These are phyloP conservation scores for Microcebus ravelobensis DNA, from an alignment of 2,113 vertebrate genomes.

Conservation along the genomic window DNA sequence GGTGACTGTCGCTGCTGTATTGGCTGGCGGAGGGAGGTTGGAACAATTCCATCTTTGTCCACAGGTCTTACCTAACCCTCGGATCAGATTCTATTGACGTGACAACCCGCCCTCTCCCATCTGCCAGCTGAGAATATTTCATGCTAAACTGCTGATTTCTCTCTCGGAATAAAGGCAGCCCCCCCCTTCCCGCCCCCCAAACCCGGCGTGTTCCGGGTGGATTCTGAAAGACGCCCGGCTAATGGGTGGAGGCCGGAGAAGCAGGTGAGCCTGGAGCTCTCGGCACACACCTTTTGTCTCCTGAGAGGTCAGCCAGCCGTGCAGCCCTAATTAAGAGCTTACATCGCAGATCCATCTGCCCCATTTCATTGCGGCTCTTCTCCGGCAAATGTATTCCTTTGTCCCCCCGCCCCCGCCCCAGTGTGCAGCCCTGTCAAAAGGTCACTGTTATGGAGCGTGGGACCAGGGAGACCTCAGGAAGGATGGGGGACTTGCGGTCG, in stretches of 20 bases:
- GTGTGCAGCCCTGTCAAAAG: conserved; percentile 32
- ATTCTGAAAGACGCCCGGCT: neutral
- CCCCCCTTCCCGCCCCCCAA: neutral
- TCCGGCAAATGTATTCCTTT: conserved; percentile 59
- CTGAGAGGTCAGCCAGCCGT: conserved; percentile 30
- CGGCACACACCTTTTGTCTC: conserved; percentile 56
- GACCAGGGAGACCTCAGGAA: neutral
- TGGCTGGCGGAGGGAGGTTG: neutral
- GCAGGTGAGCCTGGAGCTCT: conserved; percentile 67
- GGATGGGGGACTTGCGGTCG: rapidly evolving
- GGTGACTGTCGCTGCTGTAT: neutral
- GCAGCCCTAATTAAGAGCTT: conserved; percentile 57
- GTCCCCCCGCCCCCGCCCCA: conserved; percentile 33
- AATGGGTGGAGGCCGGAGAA: neutral
- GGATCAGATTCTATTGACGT: conserved; percentile 66
- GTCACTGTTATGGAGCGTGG: conserved; percentile 65
- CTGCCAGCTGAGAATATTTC: conserved; percentile 67
- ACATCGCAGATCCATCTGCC: conserved; percentile 62
- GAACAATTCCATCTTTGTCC: conserved; percentile 78
- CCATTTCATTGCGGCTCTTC: neutral
- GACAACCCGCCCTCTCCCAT: conserved; percentile 72
- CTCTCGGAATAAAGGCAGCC: conserved; percentile 10
- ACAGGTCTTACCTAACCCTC: conserved; percentile 64
- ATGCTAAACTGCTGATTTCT: conserved; percentile 54
- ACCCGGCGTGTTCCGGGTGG: neutral